Percentiles rank a stretch among this genome's conserved stretches.
Conservation (phyloP, 37 sponge, comb jelly and placozoan genomes). For the Halichondria panicea region DNA sequence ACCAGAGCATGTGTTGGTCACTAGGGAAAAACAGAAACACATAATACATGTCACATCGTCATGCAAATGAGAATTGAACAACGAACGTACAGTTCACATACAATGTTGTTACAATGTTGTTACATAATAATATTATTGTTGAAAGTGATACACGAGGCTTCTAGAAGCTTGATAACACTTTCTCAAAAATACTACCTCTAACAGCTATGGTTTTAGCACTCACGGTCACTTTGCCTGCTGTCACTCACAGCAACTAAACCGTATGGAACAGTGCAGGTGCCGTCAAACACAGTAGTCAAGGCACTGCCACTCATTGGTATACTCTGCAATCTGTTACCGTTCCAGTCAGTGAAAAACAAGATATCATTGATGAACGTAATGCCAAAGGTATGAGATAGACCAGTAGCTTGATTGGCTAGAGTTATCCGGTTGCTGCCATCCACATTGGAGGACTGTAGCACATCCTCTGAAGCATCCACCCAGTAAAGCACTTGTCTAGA, state of each 20-base stretch:
- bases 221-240: not conserved
- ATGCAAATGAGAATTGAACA: too few relatives aligned
- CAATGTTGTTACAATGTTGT: too few relatives aligned
- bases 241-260: conserved; percentile 15
- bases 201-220: not conserved
- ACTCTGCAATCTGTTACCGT: not conserved
- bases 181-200: not conserved
- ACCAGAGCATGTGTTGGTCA: too few relatives aligned
- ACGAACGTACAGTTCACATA: too few relatives aligned
- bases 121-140: too few relatives aligned
- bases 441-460: conserved; percentile 40
- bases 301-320: not conserved
- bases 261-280: not conserved
- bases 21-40: too few relatives aligned
- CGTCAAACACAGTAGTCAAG: not conserved
- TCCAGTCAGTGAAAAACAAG: conserved; percentile 19
- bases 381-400: not conserved
- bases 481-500: conserved; percentile 71
- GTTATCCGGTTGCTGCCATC: conserved; percentile 46
- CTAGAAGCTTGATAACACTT: too few relatives aligned
- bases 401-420: not conserved
- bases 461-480: conserved; percentile 55
- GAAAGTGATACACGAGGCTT: too few relatives aligned
- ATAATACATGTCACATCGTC: too few relatives aligned
- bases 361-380: not conserved